phyloP scores from a whole-genome alignment of 2,797 vertebrate genomes.

The Limnodromus scolopaceus region DNA sequence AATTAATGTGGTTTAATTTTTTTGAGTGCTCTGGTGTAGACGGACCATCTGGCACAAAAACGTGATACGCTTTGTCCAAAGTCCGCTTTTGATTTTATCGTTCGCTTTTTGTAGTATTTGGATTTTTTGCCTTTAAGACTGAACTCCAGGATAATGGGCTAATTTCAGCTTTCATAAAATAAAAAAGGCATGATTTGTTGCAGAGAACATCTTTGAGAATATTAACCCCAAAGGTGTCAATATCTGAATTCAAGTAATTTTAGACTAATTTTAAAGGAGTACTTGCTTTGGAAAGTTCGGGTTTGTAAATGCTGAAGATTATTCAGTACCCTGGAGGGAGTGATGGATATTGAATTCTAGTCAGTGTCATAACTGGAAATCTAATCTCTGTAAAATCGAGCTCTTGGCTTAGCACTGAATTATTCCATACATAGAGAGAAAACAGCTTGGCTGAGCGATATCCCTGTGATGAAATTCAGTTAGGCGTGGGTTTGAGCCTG shows the following conservation, averaged over 20 bases:
- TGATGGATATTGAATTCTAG: background rate
- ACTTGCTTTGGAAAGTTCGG: background rate
- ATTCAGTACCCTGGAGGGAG: background rate
- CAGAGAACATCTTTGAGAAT: background rate
- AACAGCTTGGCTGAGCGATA: background rate
- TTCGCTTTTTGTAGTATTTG: background rate
- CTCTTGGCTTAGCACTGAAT: background rate
- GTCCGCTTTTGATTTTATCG: background rate
- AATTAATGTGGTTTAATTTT: background rate
- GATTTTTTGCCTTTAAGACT: background rate
- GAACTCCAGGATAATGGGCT: background rate
- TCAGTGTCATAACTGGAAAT: background rate
- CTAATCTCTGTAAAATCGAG: background rate
- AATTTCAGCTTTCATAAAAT: conserved; percentile 7
- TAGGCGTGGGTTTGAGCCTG: background rate
- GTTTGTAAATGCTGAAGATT: background rate
- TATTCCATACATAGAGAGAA: background rate
- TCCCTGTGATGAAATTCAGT: background rate
- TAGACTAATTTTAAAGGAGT: background rate
- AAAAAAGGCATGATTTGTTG: background rate
- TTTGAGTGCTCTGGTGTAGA: background rate
- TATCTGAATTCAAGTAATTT: background rate
- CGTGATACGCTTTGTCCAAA: background rate
- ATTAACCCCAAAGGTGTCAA: background rate
- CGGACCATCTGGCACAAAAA: background rate